Evolutionary conservation across 2,888 invertebrate genomes (phyloP).

Genomic region (Aethes cnicana): DNA sequence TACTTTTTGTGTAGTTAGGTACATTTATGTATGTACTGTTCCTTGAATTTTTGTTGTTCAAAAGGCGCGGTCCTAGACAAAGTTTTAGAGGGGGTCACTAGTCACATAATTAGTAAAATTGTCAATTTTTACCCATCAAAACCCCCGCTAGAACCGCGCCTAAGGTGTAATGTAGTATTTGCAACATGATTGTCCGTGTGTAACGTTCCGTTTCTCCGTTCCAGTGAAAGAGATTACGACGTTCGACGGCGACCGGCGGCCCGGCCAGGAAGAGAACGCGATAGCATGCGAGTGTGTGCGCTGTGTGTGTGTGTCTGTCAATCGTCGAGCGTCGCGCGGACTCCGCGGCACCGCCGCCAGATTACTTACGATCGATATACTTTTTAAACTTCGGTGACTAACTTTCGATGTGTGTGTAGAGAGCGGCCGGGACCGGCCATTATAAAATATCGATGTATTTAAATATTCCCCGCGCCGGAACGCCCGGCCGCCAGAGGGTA

Average conservation of each 20-base stretch:
- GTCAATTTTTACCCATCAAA: no score
- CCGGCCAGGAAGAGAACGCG: slow-evolving; percentile 68
- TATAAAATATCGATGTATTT: slow-evolving; percentile 1
- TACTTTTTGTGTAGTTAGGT: no score
- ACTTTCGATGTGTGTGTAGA: slow-evolving; percentile 46
- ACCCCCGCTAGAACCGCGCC: no score
- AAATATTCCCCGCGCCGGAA: no score
- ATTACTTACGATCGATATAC: slow-evolving; percentile 26
- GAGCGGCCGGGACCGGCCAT: slow-evolving; percentile 4
- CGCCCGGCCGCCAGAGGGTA: slow-evolving; percentile 12
- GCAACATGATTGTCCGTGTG: no score
- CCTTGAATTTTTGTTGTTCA: no score
- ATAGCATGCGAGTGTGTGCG: slow-evolving; percentile 49
- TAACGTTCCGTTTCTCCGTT: slow-evolving; percentile 39
- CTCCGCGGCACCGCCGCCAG: slow-evolving; percentile 7
- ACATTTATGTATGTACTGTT: no score
- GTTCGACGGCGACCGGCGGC: slow-evolving; percentile 68
- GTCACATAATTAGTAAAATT: no score
- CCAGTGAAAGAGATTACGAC: slow-evolving; percentile 76
- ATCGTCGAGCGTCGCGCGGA: slow-evolving; percentile 28
- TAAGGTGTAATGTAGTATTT: no score
- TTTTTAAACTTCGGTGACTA: slow-evolving; percentile 44
- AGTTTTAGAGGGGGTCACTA: no score
- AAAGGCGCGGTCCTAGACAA: no score
- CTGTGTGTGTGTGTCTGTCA: slow-evolving; percentile 33